Base-by-base conservation (phyloP, 1,140 invertebrate genomes). In the Campoletis sonorensis region DNA sequence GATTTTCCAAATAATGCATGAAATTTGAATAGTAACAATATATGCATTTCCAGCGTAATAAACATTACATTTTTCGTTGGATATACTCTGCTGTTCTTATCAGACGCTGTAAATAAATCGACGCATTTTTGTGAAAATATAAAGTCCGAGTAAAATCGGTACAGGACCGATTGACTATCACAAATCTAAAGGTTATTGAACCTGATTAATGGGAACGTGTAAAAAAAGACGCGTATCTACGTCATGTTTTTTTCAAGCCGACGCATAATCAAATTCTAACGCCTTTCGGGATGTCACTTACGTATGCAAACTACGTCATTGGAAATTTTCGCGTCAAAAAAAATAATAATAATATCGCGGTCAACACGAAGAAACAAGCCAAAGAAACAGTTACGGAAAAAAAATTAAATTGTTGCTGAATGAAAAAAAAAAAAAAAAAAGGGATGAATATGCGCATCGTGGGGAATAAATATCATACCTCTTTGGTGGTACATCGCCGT, bases 401-500 rank as follows among this genome's bases (percentile, higher is more conserved):
- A 26, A n/a, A 64, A 23, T 1, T 2, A 26, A 27, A 64, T 64
- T 8, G 5, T 64, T 4, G 1, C 8, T 26, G 7, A 2, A 26
- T 5, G 8, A 51, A 79, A 68, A 79, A 73, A 23, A 33, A 27
- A 58, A 80, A 80, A 7, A 70, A 64, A 23, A 79, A 27, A 61
- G 5, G n/a, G n/a, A n/a, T n/a, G n/a, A n/a, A n/a, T n/a, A n/a
- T n/a, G n/a, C n/a, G n/a, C n/a, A n/a, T n/a, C n/a, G n/a, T n/a
- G n/a, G n/a, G n/a, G n/a, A n/a, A 40, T 51, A 58, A 73, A 73
- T 71, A 45, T 79, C 80, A 90, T 88, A 92, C 91, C 91, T 92
- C 90, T 88, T 91, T 92, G 61, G 87, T 84, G 64, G 92, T 86
- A 81, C 91, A 92, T 11, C 90, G 86, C 81, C 88, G 90, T 78